Evolutionary conservation across 2,113 vertebrate genomes (phyloP), one percentile per base, ranked within the genome.

Genomic region (Tyto alba): DNA sequence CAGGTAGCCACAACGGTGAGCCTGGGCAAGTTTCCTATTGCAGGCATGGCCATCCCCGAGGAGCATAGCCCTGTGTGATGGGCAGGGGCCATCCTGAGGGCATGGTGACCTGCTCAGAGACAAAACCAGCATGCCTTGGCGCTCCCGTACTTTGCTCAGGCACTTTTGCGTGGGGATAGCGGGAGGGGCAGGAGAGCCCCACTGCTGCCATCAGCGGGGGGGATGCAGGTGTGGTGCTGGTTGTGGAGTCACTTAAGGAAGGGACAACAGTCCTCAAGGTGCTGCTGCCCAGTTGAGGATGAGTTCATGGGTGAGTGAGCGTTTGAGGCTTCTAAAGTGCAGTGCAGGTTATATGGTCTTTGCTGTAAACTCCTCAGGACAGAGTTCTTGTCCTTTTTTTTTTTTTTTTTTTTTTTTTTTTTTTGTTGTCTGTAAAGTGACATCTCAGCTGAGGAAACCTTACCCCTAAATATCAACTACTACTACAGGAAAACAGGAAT

Each of bases 341-440:
- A 97, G 96, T 97, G 96, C 96, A 97, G 97, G 97, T 97, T 96
- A 83, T 85, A 20, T 90, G 95, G 79, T 92, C 90, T 95, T 95
- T 82, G 68, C 86, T 89, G 93, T 87, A 94, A 95, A 87, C 92
- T 95, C 87, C 74, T 47, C 76, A 91, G 94, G 96, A 82, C 73
- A 57, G 66, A 59, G 85, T 80, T 85, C 52, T 93, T 93, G 81
- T 55, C 60, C 73, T 71, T 66, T 20, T 16, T 80, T 76, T 27
- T 32, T 9, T 47, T 20, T 57, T 40, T 71, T 71, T 53, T 17
- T n/a, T 27, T n/a, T n/a, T n/a, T n/a, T n/a, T n/a, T n/a, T n/a
- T n/a, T n/a, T n/a, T n/a, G n/a, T n/a, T n/a, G n/a, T n/a, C 82
- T 47, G 53, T 78, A 73, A 95, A 73, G 69, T 89, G 75, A 91